phyloP scores from a whole-genome alignment of 2,797 vertebrate genomes.

The Urosaurus nigricauda region DNA sequence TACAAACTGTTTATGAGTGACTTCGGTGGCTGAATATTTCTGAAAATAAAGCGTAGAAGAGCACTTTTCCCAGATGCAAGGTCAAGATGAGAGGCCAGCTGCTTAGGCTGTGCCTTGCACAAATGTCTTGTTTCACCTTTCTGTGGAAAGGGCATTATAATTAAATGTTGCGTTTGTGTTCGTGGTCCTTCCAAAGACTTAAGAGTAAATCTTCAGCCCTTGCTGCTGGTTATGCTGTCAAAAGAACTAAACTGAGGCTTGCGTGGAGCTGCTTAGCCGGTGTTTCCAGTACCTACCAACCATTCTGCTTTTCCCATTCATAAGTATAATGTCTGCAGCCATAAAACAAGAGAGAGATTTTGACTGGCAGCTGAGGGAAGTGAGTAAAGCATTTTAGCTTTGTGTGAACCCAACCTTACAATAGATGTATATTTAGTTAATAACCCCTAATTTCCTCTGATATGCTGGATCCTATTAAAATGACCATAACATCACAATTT shows the following conservation, averaged over 20 bases:
- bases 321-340: neutral
- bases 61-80: conserved; percentile 42
- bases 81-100: conserved; percentile 35
- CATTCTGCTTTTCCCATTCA: neutral
- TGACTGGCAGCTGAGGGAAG: neutral
- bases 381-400: neutral
- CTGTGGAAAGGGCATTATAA: too few relatives aligned
- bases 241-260: neutral
- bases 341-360: neutral
- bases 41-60: conserved; percentile 47
- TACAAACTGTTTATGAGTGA: conserved; percentile 59
- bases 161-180: too few relatives aligned
- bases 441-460: neutral
- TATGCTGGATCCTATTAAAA: neutral
- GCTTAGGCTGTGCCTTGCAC: neutral
- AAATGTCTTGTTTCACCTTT: too few relatives aligned
- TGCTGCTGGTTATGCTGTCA: neutral
- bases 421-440: neutral
- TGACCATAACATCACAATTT: neutral
- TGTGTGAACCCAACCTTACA: neutral
- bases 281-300: neutral
- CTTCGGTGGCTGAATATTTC: conserved; percentile 56
- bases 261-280: neutral
- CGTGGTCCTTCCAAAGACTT: neutral
- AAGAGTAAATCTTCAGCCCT: neutral